Evolutionary conservation across 1,140 invertebrate genomes (phyloP).

Genomic region (Drosophila nigromelanica): DNA sequence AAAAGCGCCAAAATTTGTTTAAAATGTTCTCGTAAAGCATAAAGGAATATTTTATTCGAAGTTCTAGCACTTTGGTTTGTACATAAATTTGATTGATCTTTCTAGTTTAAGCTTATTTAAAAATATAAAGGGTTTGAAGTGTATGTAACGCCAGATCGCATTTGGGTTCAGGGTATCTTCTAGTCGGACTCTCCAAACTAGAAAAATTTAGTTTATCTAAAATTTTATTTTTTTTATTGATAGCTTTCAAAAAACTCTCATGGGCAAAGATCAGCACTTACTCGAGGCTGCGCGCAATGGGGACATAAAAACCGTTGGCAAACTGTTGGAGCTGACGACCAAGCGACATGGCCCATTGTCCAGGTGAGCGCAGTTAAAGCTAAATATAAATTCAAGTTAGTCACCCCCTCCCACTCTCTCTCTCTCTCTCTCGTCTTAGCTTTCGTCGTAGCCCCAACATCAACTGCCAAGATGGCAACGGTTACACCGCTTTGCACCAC

Average conservation of each 20-base stretch:
- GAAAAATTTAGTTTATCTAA: too few species aligned
- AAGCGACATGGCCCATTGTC: conserved; percentile 96
- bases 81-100: too few species aligned
- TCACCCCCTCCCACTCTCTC: neutral
- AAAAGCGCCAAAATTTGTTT: too few species aligned
- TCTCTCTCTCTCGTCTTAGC: conserved; percentile 84
- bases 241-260: conserved; percentile 71
- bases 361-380: conserved; percentile 86
- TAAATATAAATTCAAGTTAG: neutral
- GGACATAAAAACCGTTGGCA: conserved; percentile 93
- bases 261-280: conserved; percentile 96
- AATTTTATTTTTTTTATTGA: conserved; percentile 9
- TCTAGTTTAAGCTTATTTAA: too few species aligned
- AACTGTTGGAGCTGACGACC: conserved; percentile 93
- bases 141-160: too few species aligned
- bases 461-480: conserved; percentile 96
- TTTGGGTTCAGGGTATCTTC: too few species aligned
- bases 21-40: too few species aligned
- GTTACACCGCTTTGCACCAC: conserved; percentile 97
- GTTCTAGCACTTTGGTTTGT: too few species aligned
- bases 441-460: conserved; percentile 94
- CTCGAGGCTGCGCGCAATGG: conserved; percentile 96
- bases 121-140: too few species aligned
- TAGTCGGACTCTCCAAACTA: too few species aligned
- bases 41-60: too few species aligned